phyloP scores from a whole-genome alignment of 1,140 invertebrate genomes.

The Cyrtorhinus lividipennis region DNA sequence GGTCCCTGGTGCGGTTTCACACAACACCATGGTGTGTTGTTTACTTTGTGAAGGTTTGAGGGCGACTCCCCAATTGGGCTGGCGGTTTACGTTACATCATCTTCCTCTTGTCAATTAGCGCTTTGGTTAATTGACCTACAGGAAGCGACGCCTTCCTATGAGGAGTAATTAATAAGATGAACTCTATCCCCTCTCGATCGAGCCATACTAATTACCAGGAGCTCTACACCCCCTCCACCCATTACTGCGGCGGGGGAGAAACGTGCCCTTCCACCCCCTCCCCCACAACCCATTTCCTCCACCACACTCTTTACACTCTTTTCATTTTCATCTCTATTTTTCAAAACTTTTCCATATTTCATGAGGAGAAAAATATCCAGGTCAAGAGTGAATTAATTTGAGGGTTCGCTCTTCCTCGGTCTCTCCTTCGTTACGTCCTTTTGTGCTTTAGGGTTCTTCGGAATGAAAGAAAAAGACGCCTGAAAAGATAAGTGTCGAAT shows the following conservation, averaged over 20 bases:
- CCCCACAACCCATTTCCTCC: too few relatives aligned
- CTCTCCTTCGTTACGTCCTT: not conserved
- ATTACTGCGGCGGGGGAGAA: too few relatives aligned
- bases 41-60: too few relatives aligned
- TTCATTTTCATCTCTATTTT: not conserved
- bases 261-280: too few relatives aligned
- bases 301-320: not conserved
- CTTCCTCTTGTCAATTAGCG: conserved; percentile 2
- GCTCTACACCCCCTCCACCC: not conserved
- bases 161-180: not conserved
- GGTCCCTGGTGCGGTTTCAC: too few relatives aligned
- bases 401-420: not conserved
- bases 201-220: not conserved
- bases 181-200: not conserved
- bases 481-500: not conserved
- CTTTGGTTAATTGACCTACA: not conserved
- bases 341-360: conserved; percentile 1
- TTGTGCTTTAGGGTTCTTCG: not conserved
- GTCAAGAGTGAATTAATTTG: conserved; percentile 8
- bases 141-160: conserved; percentile 6
- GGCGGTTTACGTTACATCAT: conserved; percentile 1
- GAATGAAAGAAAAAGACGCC: not conserved
- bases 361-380: conserved; percentile 7
- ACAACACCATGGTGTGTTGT: too few relatives aligned
- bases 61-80: too few relatives aligned